phyloP scores from a whole-genome alignment of 53 echinoderm and acorn worm species.

The Arbacia lixula region DNA sequence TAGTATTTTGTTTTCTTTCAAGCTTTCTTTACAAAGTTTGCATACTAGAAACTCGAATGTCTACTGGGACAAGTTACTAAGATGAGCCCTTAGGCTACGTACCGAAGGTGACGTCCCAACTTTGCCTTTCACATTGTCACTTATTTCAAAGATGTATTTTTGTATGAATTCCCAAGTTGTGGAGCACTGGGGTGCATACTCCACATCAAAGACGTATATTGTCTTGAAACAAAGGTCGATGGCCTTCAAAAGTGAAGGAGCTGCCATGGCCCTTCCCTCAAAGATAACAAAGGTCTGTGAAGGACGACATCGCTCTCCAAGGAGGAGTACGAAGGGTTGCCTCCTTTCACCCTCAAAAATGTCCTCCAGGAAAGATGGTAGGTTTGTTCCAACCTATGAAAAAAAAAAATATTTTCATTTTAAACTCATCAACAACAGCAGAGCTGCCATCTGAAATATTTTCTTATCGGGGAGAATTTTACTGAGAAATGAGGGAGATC shows the following conservation, averaged over 20 bases:
- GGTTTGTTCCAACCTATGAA: too few species aligned
- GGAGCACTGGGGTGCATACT: conserved; percentile 61
- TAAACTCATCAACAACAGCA: too few species aligned
- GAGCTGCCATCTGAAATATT: too few species aligned
- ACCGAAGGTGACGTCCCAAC: conserved; percentile 62
- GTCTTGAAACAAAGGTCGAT: conserved; percentile 65
- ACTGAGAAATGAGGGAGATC: too few species aligned
- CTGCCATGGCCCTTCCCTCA: conserved; percentile 64
- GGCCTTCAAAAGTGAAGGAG: conserved; percentile 64
- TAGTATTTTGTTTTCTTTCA: background rate
- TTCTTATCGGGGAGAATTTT: too few species aligned
- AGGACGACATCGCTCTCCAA: conserved; percentile 33
- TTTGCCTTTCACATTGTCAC: conserved; percentile 62
- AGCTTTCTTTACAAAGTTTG: background rate
- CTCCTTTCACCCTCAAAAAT: conserved; percentile 45
- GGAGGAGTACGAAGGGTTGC: conserved; percentile 69
- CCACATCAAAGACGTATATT: conserved; percentile 61
- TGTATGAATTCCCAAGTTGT: conserved; percentile 77
- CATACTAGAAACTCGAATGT: background rate
- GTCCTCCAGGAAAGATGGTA: conserved; percentile 3
- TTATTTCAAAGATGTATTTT: conserved; percentile 63
- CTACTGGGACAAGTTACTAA: conserved; percentile 38
- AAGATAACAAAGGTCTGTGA: conserved; percentile 62
- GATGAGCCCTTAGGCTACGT: conserved; percentile 61
- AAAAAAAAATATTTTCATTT: too few species aligned